These are phyloP conservation scores for Pachycephus smyrnensis DNA, from an alignment of 2,888 invertebrate species.

Conservation along the genomic window DNA sequence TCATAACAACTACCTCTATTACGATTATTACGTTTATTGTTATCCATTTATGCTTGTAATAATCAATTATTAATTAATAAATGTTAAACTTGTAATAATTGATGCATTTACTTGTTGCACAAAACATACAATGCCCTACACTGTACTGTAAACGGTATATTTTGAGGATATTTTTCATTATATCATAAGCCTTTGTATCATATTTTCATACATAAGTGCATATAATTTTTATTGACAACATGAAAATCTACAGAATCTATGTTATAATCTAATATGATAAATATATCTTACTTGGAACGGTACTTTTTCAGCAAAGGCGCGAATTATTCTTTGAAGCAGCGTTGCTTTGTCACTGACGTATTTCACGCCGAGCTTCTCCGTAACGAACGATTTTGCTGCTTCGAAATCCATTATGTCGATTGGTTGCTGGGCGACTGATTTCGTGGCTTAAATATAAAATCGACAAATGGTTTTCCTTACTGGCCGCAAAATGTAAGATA, in stretches of 20 bases:
- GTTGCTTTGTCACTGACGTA: conserved; percentile 9
- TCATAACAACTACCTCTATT: too few species aligned
- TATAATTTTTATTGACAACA: neutral
- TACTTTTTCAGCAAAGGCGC: conserved; percentile 17
- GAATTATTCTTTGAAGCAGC: conserved; percentile 11
- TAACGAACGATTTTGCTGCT: conserved; percentile 15
- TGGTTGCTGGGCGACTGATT: neutral
- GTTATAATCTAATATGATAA: neutral
- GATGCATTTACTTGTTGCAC: too few species aligned
- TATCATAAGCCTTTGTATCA: neutral
- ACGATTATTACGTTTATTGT: too few species aligned
- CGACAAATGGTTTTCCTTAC: neutral
- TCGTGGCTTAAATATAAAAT: neutral
- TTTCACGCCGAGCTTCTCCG: conserved; percentile 11
- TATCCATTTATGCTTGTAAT: too few species aligned
- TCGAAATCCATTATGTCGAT: conserved; percentile 14
- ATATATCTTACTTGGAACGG: conserved; percentile 15
- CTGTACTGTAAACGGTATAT: too few species aligned
- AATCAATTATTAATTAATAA: too few species aligned
- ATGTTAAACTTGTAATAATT: too few species aligned
- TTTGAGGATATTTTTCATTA: neutral
- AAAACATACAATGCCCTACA: too few species aligned
- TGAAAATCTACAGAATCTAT: neutral
- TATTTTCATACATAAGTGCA: neutral
- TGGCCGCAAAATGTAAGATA: neutral